Percentiles rank a stretch among this genome's conserved stretches.
Evolutionary conservation across 2,113 vertebrate species (phyloP).

Genomic region (Hypanus sabinus): DNA sequence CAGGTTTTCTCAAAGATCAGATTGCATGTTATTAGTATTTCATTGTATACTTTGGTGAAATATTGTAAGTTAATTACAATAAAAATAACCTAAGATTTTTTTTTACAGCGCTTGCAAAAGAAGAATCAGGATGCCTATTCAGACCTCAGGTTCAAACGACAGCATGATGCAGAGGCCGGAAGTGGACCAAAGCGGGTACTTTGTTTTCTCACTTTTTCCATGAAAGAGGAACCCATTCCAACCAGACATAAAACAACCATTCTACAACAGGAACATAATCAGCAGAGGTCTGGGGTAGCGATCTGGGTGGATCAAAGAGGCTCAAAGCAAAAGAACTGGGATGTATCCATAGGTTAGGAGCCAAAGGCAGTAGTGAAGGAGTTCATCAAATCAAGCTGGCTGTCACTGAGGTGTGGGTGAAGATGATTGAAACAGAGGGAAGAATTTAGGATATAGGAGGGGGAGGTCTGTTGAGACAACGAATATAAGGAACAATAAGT

Average conservation of each 20-base stretch:
- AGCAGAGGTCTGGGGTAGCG: not conserved
- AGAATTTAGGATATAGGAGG: not conserved
- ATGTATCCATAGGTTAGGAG: not conserved
- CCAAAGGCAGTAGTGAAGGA: not conserved
- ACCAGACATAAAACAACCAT: not conserved
- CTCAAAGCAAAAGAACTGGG: not conserved
- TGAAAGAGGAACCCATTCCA: not conserved
- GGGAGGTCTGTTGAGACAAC: not conserved
- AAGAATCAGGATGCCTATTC: not conserved
- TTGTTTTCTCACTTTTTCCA: not conserved
- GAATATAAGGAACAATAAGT: not conserved
- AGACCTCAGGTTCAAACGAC: not conserved
- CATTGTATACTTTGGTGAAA: too few species aligned
- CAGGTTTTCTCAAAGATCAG: too few species aligned
- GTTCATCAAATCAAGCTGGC: not conserved
- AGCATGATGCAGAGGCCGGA: constrained; percentile 11
- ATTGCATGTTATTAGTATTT: too few species aligned
- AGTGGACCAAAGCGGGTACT: not conserved
- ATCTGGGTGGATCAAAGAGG: not conserved
- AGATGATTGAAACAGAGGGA: not conserved
- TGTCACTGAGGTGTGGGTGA: not conserved
- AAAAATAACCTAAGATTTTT: not conserved
- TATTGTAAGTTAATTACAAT: too few species aligned
- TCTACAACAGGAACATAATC: not conserved
- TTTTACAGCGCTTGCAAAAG: constrained; percentile 7